phyloP scores from a whole-genome alignment of 2,797 vertebrate genomes.

The Apogon hyalosoma region DNA sequence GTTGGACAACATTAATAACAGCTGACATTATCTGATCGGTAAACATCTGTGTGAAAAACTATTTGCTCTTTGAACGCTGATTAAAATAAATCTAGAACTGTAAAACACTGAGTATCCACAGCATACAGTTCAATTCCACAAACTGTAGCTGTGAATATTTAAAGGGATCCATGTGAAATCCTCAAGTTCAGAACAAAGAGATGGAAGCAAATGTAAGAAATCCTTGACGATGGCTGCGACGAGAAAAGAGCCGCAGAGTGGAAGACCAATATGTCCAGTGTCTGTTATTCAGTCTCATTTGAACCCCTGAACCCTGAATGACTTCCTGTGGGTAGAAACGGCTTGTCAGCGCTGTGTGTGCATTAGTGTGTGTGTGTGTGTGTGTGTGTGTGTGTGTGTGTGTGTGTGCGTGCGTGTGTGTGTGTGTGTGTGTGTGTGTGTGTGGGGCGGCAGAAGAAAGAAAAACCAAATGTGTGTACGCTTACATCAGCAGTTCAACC shows the following conservation, averaged over 20 bases:
- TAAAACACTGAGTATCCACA: conserved; percentile 10
- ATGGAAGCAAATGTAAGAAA: conserved; percentile 34
- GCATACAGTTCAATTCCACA: conserved; percentile 48
- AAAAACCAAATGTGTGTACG: conserved; percentile 62
- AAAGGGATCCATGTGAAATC: conserved; percentile 55
- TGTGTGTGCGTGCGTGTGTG: conserved; percentile 60
- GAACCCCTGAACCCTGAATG: conserved; percentile 78
- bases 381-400: conserved; percentile 1
- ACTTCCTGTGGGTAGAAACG: conserved; percentile 68
- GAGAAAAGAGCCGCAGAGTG: conserved; percentile 36
- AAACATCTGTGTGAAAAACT: neutral
- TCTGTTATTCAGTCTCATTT: conserved; percentile 73
- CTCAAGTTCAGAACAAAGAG: conserved; percentile 1
- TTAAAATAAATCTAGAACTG: conserved; percentile 68
- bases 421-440: conserved; percentile 5
- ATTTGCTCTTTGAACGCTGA: conserved; percentile 63
- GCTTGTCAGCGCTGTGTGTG: conserved; percentile 68
- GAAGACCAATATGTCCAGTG: conserved; percentile 54
- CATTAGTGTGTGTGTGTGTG: conserved; percentile 34
- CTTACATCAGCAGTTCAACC: conserved; percentile 82
- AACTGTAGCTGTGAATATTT: conserved; percentile 66
- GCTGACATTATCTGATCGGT: too few relatives aligned
- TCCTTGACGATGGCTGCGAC: conserved; percentile 51
- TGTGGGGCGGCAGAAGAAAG: conserved; percentile 15
- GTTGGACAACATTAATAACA: too few relatives aligned